Conservation (phyloP, 2,888 invertebrate species). For the Steinernema carpocapsae region DNA sequence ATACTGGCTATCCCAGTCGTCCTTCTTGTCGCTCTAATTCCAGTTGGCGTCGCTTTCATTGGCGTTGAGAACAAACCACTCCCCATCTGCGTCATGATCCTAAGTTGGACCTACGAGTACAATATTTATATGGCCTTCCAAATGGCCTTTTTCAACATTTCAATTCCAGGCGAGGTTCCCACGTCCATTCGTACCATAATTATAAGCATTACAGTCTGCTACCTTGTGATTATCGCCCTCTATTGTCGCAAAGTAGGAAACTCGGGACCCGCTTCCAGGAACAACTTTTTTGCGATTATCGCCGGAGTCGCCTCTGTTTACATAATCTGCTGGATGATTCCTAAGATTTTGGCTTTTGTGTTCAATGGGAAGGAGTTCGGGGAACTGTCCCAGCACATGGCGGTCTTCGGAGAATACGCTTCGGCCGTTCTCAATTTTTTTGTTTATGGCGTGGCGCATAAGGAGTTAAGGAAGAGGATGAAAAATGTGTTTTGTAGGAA, state of each 20-base stretch:
- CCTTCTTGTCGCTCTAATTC: neutral
- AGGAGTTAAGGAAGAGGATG: slow-evolving; percentile 11
- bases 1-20: neutral
- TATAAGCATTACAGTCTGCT: neutral
- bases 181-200: neutral
- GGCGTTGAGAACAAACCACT: neutral
- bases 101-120: neutral
- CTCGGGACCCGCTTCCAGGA: neutral
- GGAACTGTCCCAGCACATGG: slow-evolving; percentile 1
- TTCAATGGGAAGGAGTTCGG: neutral
- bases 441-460: slow-evolving; percentile 24
- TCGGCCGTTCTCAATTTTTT: slow-evolving; percentile 23
- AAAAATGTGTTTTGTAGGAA: neutral
- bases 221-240: slow-evolving; percentile 7
- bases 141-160: slow-evolving; percentile 13
- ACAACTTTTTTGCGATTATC: slow-evolving; percentile 13
- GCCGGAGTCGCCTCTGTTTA: slow-evolving; percentile 8
- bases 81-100: neutral
- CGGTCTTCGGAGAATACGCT: slow-evolving; percentile 6
- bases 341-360: neutral
- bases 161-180: neutral
- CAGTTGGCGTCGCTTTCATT: neutral
- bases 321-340: slow-evolving; percentile 21
- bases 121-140: neutral
- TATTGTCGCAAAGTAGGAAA: neutral